phyloP scores from a whole-genome alignment of 1,140 invertebrate species.

The Heliconius melpomene region DNA sequence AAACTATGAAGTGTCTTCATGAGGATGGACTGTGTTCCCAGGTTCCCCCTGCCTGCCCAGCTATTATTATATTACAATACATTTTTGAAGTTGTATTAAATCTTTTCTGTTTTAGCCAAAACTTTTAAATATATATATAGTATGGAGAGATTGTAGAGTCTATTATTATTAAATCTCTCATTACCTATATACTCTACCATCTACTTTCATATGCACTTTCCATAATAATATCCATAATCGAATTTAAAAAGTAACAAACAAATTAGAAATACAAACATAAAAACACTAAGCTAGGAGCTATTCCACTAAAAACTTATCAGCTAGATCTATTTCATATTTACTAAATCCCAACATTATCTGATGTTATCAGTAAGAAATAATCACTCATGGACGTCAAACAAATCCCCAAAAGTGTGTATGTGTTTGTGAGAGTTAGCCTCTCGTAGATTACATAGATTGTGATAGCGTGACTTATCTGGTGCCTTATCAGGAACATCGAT shows the following conservation, averaged over 20 bases:
- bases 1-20: too few species aligned
- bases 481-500: constrained; percentile 41
- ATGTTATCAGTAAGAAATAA: constrained; percentile 35
- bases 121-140: too few species aligned
- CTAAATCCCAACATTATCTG: constrained; percentile 29
- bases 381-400: constrained; percentile 34
- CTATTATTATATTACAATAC: too few species aligned
- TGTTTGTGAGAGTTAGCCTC: neutral
- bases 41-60: too few species aligned
- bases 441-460: constrained; percentile 1
- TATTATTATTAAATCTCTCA: too few species aligned
- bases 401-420: constrained; percentile 19
- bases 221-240: too few species aligned
- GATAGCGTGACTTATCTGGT: neutral
- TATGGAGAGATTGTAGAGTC: too few species aligned
- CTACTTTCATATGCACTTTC: too few species aligned
- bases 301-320: neutral
- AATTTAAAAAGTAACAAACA: neutral
- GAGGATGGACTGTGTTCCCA: too few species aligned
- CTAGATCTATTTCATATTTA: constrained; percentile 25
- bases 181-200: too few species aligned
- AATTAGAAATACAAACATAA: neutral
- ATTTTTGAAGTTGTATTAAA: too few species aligned
- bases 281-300: neutral
- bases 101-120: too few species aligned